phyloP scores from a whole-genome alignment of 2,888 invertebrate genomes.

The Galeruca laticollis region DNA sequence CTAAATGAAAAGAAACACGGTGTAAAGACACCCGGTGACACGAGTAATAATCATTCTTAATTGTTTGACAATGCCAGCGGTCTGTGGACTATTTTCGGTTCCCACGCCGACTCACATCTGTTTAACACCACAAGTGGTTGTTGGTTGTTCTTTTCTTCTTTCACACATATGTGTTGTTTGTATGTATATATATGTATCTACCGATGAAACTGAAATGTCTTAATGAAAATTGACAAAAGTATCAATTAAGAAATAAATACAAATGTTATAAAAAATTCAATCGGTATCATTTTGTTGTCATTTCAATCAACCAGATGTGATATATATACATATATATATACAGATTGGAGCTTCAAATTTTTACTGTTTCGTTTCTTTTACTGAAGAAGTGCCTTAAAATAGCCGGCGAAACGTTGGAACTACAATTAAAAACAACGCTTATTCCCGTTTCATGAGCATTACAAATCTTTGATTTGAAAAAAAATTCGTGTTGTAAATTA shows the following conservation, averaged over 20 bases:
- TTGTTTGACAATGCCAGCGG: constrained; percentile 58
- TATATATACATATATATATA: too few species aligned
- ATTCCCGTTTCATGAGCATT: too few species aligned
- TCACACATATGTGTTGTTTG: constrained; percentile 4
- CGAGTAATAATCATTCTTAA: constrained; percentile 55
- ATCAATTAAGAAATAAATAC: not conserved
- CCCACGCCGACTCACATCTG: constrained; percentile 54
- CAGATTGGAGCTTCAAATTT: too few species aligned
- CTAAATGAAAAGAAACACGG: constrained; percentile 39
- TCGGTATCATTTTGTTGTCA: too few species aligned
- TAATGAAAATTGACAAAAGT: constrained; percentile 13
- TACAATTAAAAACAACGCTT: too few species aligned
- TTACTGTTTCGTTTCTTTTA: too few species aligned
- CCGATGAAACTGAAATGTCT: constrained; percentile 13
- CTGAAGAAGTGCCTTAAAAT: too few species aligned
- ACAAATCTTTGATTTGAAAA: too few species aligned
- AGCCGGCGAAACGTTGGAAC: too few species aligned
- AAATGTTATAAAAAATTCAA: too few species aligned
- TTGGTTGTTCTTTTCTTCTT: constrained; percentile 23
- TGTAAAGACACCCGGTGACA: constrained; percentile 56
- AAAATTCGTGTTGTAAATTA: too few species aligned
- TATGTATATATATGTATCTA: constrained; percentile 6
- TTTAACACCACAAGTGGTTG: constrained; percentile 43
- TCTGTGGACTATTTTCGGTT: constrained; percentile 46
- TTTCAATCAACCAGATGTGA: too few species aligned